Conservation (phyloP, 1,140 invertebrate species). For the Heliconius eleuchia region DNA sequence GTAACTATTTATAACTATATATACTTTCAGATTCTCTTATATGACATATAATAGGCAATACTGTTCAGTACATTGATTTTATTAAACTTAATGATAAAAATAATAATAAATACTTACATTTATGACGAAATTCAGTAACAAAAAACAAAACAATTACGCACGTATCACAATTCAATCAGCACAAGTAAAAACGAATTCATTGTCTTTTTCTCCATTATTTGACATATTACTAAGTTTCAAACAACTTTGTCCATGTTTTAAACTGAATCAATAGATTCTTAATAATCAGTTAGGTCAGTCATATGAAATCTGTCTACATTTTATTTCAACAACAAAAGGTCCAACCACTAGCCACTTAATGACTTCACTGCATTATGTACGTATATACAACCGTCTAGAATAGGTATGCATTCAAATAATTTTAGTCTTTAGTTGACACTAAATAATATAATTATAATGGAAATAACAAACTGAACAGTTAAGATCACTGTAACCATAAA, state of each 20-base stretch:
- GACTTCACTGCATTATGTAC: conserved; percentile 28
- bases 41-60: conserved; percentile 37
- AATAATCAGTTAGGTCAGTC: conserved; percentile 15
- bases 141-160: conserved; percentile 34
- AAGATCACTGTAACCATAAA: neutral
- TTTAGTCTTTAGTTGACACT: neutral
- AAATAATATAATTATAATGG: neutral
- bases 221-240: conserved; percentile 1
- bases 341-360: conserved; percentile 27
- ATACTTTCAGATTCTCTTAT: conserved; percentile 14
- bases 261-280: neutral
- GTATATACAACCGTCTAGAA: conserved; percentile 20
- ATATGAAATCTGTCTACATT: conserved; percentile 4
- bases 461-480: neutral
- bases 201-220: conserved; percentile 22
- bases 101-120: conserved; percentile 35
- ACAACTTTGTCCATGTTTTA: neutral
- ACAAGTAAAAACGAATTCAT: conserved; percentile 13
- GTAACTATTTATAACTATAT: conserved; percentile 40
- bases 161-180: conserved; percentile 36
- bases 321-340: conserved; percentile 36
- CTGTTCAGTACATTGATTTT: conserved; percentile 7
- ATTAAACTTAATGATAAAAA: conserved; percentile 21
- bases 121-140: conserved; percentile 10
- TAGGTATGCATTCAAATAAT: neutral